Percentiles rank a stretch among this genome's conserved stretches.
These are phyloP conservation scores for Eristalinus sepulchralis DNA, from an alignment of 2,888 invertebrate species.

Conservation along the genomic window DNA sequence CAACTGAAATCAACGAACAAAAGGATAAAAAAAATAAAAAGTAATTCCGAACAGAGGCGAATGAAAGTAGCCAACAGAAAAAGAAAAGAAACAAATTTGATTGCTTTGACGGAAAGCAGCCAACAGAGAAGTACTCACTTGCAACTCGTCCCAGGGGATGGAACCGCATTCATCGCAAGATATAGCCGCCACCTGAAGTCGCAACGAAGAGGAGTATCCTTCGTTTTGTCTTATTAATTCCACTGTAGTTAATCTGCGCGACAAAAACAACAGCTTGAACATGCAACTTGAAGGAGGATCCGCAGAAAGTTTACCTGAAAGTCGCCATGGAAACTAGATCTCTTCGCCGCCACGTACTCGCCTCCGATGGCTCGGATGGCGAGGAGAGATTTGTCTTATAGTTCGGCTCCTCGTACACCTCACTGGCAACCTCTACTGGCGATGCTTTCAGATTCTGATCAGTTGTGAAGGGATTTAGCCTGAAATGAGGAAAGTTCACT, in stretches of 20 bases:
- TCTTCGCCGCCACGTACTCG: conserved; percentile 89
- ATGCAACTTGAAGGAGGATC: neutral
- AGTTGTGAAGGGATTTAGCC: conserved; percentile 81
- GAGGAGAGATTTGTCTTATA: conserved; percentile 86
- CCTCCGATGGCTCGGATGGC: conserved; percentile 91
- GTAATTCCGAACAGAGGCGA: conserved; percentile 34
- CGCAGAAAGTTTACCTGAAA: conserved; percentile 76
- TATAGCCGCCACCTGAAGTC: conserved; percentile 87
- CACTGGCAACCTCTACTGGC: conserved; percentile 90
- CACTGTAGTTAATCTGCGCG: conserved; percentile 86
- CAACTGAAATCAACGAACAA: neutral
- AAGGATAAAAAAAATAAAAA: neutral
- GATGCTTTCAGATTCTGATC: conserved; percentile 81
- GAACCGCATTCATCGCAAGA: conserved; percentile 91
- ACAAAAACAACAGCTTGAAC: conserved; percentile 50
- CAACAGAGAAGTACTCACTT: conserved; percentile 83
- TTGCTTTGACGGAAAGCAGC: neutral
- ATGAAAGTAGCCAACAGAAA: conserved; percentile 9
- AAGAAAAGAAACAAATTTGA: conserved; percentile 8
- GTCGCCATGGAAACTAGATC: conserved; percentile 86
- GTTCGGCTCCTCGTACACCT: conserved; percentile 88
- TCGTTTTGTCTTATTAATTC: conserved; percentile 88
- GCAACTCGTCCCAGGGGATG: conserved; percentile 97
- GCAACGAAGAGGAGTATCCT: conserved; percentile 85
- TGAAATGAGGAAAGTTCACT: conserved; percentile 48